Evolutionary conservation across 2,113 vertebrate genomes (phyloP).

Genomic region (Poeciliopsis turrubarensis): DNA sequence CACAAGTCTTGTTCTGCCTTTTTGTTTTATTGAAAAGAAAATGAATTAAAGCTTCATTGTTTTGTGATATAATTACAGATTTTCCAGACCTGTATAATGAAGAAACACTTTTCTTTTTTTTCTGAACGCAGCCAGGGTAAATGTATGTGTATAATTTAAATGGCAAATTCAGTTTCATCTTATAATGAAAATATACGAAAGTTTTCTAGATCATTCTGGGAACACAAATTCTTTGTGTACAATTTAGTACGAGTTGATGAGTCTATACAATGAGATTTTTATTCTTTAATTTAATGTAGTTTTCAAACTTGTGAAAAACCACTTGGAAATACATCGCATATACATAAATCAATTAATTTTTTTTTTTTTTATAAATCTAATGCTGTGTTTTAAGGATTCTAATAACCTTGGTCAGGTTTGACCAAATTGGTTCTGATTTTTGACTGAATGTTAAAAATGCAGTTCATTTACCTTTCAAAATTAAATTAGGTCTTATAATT

Average conservation of each 20-base stretch:
- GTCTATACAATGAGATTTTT: background rate
- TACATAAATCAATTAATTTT: too few relatives aligned
- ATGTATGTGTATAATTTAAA: constrained; percentile 6
- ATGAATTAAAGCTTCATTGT: constrained; percentile 24
- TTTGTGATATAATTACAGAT: constrained; percentile 38
- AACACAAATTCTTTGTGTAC: constrained; percentile 10
- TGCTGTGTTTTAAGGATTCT: background rate
- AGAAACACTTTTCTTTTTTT: constrained; percentile 1
- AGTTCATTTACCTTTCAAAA: background rate
- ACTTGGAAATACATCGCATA: too few relatives aligned
- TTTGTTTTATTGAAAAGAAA: constrained; percentile 12
- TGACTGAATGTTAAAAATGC: background rate
- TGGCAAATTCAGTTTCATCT: constrained; percentile 5
- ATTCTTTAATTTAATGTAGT: too few relatives aligned
- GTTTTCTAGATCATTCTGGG: constrained; percentile 35
- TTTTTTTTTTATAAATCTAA: background rate
- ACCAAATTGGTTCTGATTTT: background rate
- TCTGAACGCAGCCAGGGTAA: constrained; percentile 6
- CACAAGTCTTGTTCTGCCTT: background rate
- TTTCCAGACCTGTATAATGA: constrained; percentile 22
- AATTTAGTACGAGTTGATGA: background rate
- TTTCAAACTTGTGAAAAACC: too few relatives aligned
- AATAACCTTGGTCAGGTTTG: background rate
- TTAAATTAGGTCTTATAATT: background rate
- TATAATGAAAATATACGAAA: constrained; percentile 26